Base-by-base conservation (phyloP, 2,113 vertebrate species). In the Corythornis madagascariensis region DNA sequence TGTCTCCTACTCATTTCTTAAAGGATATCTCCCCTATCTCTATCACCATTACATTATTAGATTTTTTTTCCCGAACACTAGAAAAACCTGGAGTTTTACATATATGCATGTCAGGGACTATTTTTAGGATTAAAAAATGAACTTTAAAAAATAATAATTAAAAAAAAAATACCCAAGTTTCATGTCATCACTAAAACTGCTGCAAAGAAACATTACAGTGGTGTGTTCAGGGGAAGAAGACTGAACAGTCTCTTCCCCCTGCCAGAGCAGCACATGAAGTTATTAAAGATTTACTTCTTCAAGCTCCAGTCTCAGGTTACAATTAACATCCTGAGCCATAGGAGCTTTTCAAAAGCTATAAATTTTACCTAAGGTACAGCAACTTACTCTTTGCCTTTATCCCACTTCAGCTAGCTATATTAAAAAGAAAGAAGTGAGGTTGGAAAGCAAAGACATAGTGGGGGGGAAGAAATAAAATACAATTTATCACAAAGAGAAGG, bases 381-480 rank as follows among this genome's bases (percentile, higher is more conserved):
- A 87, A 35, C 16, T 28, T 56, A 9, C 35, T 45, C 74, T 55
- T 74, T 33, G 59, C 31, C 72, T 87, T 91, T 79, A 87, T 91
- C 63, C 63, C 57, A 73, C 42, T 45, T 73, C 50, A 69, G 78
- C 56, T 84, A 38, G 42, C 64, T 92, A 82, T 76, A 92, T 82
- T 69, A 87, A 86, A 89, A 91, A 88, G 79, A 57, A 72, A 91
- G 42, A 75, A 87, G 15, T 3, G 11, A 79, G 28, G 26, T 16
- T 40, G 50, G 26, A 72, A 72, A 81, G 48, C 25, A 61, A 53
- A 60, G 7, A 61, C 7, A 2, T 3, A 2, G 16, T 8, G 6
- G 26, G 2, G 0, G n/a, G 19, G 10, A 13, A 7, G 13, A 6
- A 18, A 16, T 53, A 25, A 16, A 7, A 1, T 0, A n/a, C 13